phyloP scores from a whole-genome alignment of 30 jellyfish, hydroid and myxozoan species.

The Turritopsis rubra region DNA sequence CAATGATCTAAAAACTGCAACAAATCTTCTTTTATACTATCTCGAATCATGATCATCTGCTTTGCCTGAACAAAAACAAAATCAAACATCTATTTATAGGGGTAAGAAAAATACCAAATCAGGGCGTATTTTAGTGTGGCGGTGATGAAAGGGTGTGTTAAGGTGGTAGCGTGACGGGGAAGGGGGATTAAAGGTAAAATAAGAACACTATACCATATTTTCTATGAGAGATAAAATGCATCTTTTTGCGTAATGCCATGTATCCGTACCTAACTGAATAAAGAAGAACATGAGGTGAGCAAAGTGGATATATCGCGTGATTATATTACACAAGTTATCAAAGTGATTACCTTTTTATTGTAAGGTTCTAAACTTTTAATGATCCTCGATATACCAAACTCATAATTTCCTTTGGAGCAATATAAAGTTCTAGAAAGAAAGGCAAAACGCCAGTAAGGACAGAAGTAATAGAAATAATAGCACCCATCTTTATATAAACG shows the following conservation, averaged over 20 bases:
- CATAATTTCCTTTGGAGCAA: slow-evolving; percentile 93
- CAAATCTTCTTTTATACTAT: slow-evolving; percentile 61
- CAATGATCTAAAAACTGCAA: slow-evolving; percentile 79
- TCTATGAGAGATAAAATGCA: slow-evolving; percentile 81
- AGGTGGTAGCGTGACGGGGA: too few relatives aligned
- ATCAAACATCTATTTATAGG: too few relatives aligned
- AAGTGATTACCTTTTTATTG: slow-evolving; percentile 49
- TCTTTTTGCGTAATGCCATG: slow-evolving; percentile 93
- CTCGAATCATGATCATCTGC: slow-evolving; percentile 89
- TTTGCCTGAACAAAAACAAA: slow-evolving; percentile 49
- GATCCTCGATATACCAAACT: slow-evolving; percentile 84
- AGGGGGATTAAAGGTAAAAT: too few relatives aligned
- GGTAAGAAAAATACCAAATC: too few relatives aligned
- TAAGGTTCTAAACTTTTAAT: slow-evolving; percentile 89
- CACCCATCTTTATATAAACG: too few relatives aligned
- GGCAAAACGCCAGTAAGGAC: not conserved
- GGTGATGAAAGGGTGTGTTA: too few relatives aligned
- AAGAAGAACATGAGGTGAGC: slow-evolving; percentile 17
- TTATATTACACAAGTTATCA: not conserved
- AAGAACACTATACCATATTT: slow-evolving; percentile 80
- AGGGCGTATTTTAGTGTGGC: too few relatives aligned
- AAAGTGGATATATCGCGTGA: not conserved
- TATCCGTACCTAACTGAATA: slow-evolving; percentile 88
- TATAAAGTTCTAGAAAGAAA: slow-evolving; percentile 58
- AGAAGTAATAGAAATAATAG: too few relatives aligned